Conservation (phyloP, 2,113 vertebrate species). For the Chloropsis hardwickii region DNA sequence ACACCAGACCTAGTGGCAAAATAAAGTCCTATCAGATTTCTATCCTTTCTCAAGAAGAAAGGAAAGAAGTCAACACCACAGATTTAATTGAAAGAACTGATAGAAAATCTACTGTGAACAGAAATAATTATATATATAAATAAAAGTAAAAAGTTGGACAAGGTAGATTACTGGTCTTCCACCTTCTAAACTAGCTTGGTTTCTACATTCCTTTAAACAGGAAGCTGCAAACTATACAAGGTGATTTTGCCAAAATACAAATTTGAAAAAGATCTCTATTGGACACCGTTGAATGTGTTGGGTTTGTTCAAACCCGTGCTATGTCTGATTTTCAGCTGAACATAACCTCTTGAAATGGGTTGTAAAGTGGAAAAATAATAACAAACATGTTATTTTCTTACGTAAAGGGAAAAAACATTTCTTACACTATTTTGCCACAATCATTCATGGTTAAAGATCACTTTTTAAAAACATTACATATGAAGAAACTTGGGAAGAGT, state of each 20-base stretch:
- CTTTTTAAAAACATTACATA: background rate
- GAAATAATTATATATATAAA: background rate
- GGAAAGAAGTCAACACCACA: background rate
- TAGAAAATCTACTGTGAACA: background rate
- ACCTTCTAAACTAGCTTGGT: background rate
- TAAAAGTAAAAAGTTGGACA: background rate
- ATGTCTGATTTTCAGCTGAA: background rate
- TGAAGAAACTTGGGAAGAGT: background rate
- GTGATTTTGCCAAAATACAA: background rate
- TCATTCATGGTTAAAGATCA: background rate
- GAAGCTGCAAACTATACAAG: background rate
- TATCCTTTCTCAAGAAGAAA: background rate
- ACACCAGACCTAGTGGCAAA: background rate
- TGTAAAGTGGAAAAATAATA: background rate
- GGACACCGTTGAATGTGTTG: background rate
- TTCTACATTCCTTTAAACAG: background rate
- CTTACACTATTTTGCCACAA: background rate
- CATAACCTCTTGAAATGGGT: background rate
- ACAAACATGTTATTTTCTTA: background rate
- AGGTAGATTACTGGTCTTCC: background rate
- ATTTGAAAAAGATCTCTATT: background rate
- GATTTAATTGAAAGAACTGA: background rate
- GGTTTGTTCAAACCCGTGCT: background rate
- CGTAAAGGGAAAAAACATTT: background rate
- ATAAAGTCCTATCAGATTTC: background rate